A percentile compares a stretch with the other conserved stretches of the same genome.
Evolutionary conservation across 2,797 vertebrate genomes (phyloP).

Genomic region (Tiaroga cobitis): DNA sequence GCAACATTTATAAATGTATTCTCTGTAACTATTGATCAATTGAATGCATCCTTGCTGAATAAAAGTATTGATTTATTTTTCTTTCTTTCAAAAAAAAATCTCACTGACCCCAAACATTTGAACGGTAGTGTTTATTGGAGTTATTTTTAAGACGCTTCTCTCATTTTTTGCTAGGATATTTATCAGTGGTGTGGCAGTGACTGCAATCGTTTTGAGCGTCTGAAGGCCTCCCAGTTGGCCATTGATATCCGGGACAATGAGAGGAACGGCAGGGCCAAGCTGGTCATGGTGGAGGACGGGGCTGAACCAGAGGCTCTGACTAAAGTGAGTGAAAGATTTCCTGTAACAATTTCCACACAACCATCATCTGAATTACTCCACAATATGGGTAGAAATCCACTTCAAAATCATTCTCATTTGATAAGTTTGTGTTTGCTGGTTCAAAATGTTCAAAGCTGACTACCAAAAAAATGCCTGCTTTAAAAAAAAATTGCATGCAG

Average conservation of each 20-base stretch:
- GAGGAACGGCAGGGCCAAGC: slow-evolving; percentile 64
- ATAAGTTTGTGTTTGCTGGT: neutral
- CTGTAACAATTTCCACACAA: neutral
- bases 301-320: slow-evolving; percentile 70
- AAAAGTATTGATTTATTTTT: neutral
- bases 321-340: slow-evolving; percentile 59
- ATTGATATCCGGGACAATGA: slow-evolving; percentile 77
- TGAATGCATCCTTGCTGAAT: neutral
- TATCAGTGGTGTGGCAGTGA: slow-evolving; percentile 78
- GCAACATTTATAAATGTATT: neutral
- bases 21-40: neutral
- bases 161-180: slow-evolving; percentile 65
- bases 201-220: slow-evolving; percentile 72
- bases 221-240: slow-evolving; percentile 74
- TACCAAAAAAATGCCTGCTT: neutral
- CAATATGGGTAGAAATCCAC: neutral
- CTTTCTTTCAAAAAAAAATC: neutral
- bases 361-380: neutral
- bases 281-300: slow-evolving; percentile 70
- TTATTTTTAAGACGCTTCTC: neutral
- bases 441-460: slow-evolving; percentile 1
- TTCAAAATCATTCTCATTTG: neutral
- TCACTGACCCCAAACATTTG: neutral
- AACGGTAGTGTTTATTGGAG: neutral
- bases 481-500: neutral